Evolutionary conservation across 2,888 invertebrate species (phyloP).

Genomic region (Endomychus coccineus): DNA sequence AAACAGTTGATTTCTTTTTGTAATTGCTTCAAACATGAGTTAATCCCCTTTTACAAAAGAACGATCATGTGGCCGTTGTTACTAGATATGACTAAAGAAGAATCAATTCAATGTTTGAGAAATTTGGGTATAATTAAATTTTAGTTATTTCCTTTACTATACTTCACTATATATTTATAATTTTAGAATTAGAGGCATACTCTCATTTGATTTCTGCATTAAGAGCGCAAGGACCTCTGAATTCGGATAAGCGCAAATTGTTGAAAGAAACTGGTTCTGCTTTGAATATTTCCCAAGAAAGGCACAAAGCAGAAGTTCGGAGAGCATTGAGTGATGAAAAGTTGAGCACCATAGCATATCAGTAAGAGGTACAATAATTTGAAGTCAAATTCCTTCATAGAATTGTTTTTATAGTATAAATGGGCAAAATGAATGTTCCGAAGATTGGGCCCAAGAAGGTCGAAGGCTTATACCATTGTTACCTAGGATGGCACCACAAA

Average conservation of each 20-base stretch:
- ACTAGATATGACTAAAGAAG: conserved; percentile 79
- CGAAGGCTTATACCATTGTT: conserved; percentile 74
- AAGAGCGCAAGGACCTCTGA: conserved; percentile 85
- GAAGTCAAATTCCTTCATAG: background rate
- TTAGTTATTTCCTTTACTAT: background rate
- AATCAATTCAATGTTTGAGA: conserved; percentile 80
- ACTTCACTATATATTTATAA: conserved; percentile 5
- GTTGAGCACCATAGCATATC: conserved; percentile 80
- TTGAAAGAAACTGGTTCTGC: conserved; percentile 74
- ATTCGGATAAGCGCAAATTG: conserved; percentile 74
- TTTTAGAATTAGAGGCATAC: conserved; percentile 83
- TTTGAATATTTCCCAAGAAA: conserved; percentile 80
- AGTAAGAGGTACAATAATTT: conserved; percentile 55
- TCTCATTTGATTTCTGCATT: conserved; percentile 82
- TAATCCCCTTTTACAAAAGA: background rate
- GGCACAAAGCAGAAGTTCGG: conserved; percentile 87
- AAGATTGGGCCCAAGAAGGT: conserved; percentile 82
- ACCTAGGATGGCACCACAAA: conserved; percentile 77
- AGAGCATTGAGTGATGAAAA: conserved; percentile 89
- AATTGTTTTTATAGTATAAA: conserved; percentile 46
- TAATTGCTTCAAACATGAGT: background rate
- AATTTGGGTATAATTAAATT: conserved; percentile 60
- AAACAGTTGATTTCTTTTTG: conserved; percentile 12
- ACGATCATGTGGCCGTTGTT: conserved; percentile 58
- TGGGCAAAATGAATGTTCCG: conserved; percentile 59